Conservation (phyloP, 2,797 vertebrate species). For the Sardinella longiceps region DNA sequence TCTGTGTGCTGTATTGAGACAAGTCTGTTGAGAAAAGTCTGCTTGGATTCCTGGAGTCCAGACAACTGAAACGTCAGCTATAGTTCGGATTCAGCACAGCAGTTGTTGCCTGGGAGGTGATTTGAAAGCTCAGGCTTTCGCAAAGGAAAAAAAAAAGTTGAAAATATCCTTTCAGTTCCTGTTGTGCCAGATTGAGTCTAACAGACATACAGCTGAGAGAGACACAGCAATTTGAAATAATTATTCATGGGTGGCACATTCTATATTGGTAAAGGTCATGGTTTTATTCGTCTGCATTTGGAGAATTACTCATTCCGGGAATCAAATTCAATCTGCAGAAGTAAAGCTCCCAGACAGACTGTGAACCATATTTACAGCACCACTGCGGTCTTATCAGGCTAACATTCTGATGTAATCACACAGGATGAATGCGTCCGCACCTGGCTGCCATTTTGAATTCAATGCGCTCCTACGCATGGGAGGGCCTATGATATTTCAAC, state of each 20-base stretch:
- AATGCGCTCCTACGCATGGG: constrained; percentile 39
- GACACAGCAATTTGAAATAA: constrained; percentile 14
- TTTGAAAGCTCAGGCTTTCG: neutral
- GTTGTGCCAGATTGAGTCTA: neutral
- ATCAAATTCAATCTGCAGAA: constrained; percentile 49
- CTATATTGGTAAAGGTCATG: constrained; percentile 47
- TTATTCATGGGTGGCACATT: constrained; percentile 20
- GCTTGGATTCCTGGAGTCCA: neutral
- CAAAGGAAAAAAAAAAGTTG: neutral
- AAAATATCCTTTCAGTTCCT: neutral
- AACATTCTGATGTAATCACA: constrained; percentile 50
- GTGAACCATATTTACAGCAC: constrained; percentile 44
- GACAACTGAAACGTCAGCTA: neutral
- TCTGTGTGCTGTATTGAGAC: neutral
- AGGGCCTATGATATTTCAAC: constrained; percentile 40
- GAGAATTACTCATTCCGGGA: constrained; percentile 58
- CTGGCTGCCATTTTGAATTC: constrained; percentile 46
- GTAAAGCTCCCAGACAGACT: constrained; percentile 39
- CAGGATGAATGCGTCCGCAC: constrained; percentile 37
- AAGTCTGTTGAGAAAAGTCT: constrained; percentile 21
- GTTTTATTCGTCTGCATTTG: constrained; percentile 48
- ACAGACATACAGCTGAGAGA: neutral
- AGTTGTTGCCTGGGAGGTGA: neutral
- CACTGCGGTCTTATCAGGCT: constrained; percentile 44
- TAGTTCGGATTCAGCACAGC: neutral